Conservation (phyloP, 2,888 invertebrate species). For the Mycalesis mineus region DNA sequence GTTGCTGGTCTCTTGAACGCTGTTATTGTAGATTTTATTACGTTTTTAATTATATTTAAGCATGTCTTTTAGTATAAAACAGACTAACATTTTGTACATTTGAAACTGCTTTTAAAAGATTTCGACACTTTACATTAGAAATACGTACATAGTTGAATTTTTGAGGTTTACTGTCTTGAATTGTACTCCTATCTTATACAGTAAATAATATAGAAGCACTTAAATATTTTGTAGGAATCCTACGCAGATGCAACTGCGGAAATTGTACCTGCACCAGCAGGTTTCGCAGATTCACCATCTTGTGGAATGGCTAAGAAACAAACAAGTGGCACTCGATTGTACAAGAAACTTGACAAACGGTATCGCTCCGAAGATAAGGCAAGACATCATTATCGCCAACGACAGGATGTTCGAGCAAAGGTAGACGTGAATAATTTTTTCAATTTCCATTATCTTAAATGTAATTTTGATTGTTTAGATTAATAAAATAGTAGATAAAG, state of each 20-base stretch:
- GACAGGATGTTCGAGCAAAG: slow-evolving; percentile 89
- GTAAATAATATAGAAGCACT: neutral
- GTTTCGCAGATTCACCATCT: slow-evolving; percentile 90
- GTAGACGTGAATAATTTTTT: slow-evolving; percentile 46
- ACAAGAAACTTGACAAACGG: slow-evolving; percentile 87
- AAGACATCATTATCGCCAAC: slow-evolving; percentile 81
- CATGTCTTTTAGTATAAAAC: neutral
- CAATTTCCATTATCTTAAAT: neutral
- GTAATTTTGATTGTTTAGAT: too few species aligned
- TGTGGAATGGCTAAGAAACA: slow-evolving; percentile 60
- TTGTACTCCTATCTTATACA: too few species aligned
- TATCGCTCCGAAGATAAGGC: slow-evolving; percentile 88
- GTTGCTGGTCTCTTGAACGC: neutral
- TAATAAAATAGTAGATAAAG: too few species aligned
- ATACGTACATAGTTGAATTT: too few species aligned
- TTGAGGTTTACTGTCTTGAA: too few species aligned
- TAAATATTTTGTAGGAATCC: slow-evolving; percentile 53
- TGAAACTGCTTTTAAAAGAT: too few species aligned
- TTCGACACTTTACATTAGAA: too few species aligned
- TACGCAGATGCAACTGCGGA: slow-evolving; percentile 78
- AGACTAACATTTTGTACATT: neutral
- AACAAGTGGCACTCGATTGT: slow-evolving; percentile 77
- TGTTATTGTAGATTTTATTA: neutral
- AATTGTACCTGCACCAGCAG: slow-evolving; percentile 92
- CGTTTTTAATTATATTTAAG: neutral